These are phyloP conservation scores for Listronotus bonariensis DNA, from an alignment of 1,140 invertebrate species.

Conservation along the genomic window DNA sequence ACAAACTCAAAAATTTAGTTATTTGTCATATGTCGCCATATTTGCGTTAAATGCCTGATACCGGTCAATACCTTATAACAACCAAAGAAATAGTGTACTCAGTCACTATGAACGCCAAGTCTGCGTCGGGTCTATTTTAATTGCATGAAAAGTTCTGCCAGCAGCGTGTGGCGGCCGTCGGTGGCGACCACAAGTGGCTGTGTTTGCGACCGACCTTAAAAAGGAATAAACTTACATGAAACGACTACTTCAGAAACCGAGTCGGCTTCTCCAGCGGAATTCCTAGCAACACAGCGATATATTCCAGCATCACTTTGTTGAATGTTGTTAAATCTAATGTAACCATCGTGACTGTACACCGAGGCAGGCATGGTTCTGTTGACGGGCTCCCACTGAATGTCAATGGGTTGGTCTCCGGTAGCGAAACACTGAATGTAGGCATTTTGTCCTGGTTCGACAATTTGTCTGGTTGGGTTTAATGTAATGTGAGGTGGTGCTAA, in stretches of 20 bases:
- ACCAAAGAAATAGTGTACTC: too few species aligned
- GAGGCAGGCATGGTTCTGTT: conserved; percentile 66
- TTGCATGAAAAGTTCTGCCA: too few species aligned
- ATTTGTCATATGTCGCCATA: too few species aligned
- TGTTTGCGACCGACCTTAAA: too few species aligned
- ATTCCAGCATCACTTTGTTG: conserved; percentile 80
- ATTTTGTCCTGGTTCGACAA: conserved; percentile 75
- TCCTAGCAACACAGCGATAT: conserved; percentile 81
- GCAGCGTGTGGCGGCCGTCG: too few species aligned
- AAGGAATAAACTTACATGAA: conserved; percentile 72
- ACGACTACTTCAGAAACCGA: conserved; percentile 83
- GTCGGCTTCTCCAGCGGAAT: conserved; percentile 70
- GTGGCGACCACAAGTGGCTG: too few species aligned
- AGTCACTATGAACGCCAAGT: too few species aligned
- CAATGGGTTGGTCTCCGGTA: conserved; percentile 76
- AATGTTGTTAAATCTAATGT: conserved; percentile 75
- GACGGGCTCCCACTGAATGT: conserved; percentile 77
- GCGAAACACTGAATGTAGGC: conserved; percentile 77
- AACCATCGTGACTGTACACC: conserved; percentile 59
- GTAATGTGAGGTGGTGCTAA: conserved; percentile 69
- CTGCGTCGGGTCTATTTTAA: too few species aligned
- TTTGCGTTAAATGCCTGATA: too few species aligned
- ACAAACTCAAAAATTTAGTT: too few species aligned
- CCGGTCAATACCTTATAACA: too few species aligned
- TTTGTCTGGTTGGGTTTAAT: conserved; percentile 72